Conservation (phyloP, 2,113 vertebrate species). For the Neotragus pygmaeus region DNA sequence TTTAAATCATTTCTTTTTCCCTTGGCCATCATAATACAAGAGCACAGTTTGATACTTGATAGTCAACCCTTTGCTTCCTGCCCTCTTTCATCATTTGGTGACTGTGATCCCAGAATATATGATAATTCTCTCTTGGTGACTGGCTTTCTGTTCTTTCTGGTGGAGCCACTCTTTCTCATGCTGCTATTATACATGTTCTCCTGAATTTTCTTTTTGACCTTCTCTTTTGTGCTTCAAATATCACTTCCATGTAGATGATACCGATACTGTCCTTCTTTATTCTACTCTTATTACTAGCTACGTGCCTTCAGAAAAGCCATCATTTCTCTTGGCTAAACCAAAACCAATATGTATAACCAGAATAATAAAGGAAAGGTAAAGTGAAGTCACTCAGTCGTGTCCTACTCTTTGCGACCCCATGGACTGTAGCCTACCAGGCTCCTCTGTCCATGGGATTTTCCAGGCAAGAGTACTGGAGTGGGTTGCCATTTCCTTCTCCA, state of each 20-base stretch:
- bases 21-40: background rate
- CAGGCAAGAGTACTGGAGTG: no score
- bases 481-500: no score
- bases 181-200: background rate
- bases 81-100: background rate
- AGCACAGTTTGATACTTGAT: background rate
- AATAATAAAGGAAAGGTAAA: background rate
- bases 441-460: no score
- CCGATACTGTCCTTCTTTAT: background rate
- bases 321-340: background rate
- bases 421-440: no score
- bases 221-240: background rate
- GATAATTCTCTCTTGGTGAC: background rate
- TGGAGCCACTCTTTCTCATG: background rate
- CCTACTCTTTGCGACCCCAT: no score
- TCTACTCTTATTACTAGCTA: background rate
- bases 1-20: background rate
- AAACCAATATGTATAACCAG: background rate
- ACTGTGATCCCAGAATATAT: background rate
- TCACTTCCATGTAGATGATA: background rate
- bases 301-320: background rate
- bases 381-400: no score
- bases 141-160: background rate
- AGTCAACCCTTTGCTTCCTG: background rate
- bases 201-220: background rate